These are phyloP conservation scores for Bufotes viridis DNA, from an alignment of 2,797 vertebrate genomes.

Conservation along the genomic window DNA sequence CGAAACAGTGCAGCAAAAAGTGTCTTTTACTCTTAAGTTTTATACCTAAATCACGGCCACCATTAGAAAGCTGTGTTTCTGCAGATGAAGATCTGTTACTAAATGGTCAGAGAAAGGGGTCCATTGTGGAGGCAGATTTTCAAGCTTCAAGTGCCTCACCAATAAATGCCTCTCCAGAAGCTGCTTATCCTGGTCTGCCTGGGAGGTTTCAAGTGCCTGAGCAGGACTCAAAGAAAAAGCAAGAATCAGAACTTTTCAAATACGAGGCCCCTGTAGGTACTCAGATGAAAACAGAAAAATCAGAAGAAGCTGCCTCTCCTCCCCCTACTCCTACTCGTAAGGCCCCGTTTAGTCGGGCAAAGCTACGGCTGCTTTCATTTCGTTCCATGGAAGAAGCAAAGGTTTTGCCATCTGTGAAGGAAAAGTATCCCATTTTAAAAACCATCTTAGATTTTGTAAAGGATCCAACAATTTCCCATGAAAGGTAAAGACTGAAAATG, in stretches of 20 bases:
- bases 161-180: constrained; percentile 60
- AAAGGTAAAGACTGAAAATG: constrained; percentile 72
- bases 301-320: constrained; percentile 80
- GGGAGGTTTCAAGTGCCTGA: constrained; percentile 54
- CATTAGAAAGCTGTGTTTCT: constrained; percentile 60
- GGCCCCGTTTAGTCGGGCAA: constrained; percentile 84
- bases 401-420: constrained; percentile 82
- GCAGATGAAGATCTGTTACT: constrained; percentile 53
- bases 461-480: constrained; percentile 87
- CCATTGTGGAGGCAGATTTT: constrained; percentile 85
- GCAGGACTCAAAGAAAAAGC: constrained; percentile 41
- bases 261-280: constrained; percentile 35
- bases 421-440: constrained; percentile 88
- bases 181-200: constrained; percentile 45
- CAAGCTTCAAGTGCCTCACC: constrained; percentile 69
- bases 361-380: constrained; percentile 92
- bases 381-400: constrained; percentile 89
- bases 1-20: constrained; percentile 90
- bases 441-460: constrained; percentile 90
- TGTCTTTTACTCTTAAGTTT: constrained; percentile 89
- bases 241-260: constrained; percentile 59
- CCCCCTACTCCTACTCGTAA: constrained; percentile 83
- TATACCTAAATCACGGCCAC: constrained; percentile 70
- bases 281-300: constrained; percentile 69
- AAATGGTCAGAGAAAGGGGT: constrained; percentile 73